Percentiles rank a stretch among this genome's conserved stretches.
These are phyloP conservation scores for Melopsittacus undulatus DNA, from an alignment of 2,797 vertebrate genomes.

Conservation along the genomic window DNA sequence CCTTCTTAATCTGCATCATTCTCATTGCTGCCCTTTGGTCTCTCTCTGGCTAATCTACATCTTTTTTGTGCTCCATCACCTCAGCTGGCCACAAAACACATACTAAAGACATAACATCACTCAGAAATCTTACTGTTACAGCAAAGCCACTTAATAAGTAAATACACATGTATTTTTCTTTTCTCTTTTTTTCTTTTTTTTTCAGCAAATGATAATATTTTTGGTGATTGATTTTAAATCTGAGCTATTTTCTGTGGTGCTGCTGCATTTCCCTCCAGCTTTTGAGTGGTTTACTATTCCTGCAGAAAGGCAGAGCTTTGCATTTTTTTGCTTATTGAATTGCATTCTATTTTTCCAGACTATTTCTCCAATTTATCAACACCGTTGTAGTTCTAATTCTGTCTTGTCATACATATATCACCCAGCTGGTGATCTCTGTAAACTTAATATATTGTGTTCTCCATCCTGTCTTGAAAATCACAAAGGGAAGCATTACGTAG, in stretches of 20 bases:
- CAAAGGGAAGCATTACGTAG: neutral
- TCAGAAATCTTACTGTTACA: neutral
- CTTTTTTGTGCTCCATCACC: neutral
- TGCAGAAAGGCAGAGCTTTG: neutral
- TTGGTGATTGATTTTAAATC: neutral
- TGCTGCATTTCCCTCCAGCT: neutral
- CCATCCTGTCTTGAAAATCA: neutral
- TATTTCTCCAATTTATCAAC: conserved; percentile 15
- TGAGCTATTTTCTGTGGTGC: neutral
- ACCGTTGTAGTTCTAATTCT: neutral
- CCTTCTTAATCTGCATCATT: neutral
- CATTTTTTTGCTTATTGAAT: neutral
- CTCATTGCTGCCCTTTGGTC: neutral
- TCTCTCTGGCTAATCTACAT: neutral
- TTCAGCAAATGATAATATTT: neutral
- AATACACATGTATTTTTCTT: neutral
- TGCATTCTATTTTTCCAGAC: neutral
- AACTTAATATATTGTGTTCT: neutral
- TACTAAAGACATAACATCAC: neutral
- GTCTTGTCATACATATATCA: neutral
- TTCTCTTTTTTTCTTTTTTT: neutral
- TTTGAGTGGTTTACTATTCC: neutral
- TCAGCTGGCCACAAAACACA: neutral
- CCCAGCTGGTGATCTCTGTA: neutral
- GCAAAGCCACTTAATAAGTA: neutral